A percentile compares a stretch with the other conserved stretches of the same genome.
Conservation (phyloP, 2,797 vertebrate genomes). For the Synanceia verrucosa region DNA sequence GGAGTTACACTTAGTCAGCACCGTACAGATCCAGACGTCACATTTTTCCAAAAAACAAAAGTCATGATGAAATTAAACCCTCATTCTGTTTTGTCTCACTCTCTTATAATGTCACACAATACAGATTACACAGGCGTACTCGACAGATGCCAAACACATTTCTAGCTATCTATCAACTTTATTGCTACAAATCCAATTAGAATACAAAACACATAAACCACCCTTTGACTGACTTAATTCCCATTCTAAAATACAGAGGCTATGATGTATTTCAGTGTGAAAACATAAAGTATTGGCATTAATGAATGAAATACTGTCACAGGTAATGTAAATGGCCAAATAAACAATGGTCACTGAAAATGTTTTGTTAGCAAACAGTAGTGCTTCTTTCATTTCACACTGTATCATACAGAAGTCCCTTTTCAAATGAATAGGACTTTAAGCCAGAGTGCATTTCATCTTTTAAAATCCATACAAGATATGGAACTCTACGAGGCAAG, state of each 20-base stretch:
- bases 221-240: slow-evolving; percentile 2
- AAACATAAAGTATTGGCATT: background rate
- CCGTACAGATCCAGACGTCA: background rate
- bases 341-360: slow-evolving; percentile 2
- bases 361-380: slow-evolving; percentile 36
- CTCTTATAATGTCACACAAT: slow-evolving; percentile 10
- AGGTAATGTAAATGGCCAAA: background rate
- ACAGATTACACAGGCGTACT: background rate
- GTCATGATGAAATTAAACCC: background rate
- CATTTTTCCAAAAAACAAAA: background rate
- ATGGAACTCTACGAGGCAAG: slow-evolving; percentile 5
- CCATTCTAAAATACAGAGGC: slow-evolving; percentile 9
- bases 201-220: slow-evolving; percentile 47
- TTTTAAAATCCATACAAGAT: slow-evolving; percentile 17
- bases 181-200: slow-evolving; percentile 58
- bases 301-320: slow-evolving; percentile 29
- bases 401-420: background rate
- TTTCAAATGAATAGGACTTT: slow-evolving; percentile 2
- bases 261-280: slow-evolving; percentile 20
- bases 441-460: slow-evolving; percentile 13
- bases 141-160: slow-evolving; percentile 13
- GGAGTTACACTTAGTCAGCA: background rate
- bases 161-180: slow-evolving; percentile 42
- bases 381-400: slow-evolving; percentile 11
- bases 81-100: background rate